phyloP scores from a whole-genome alignment of 2,113 vertebrate genomes.

The Melanerpes formicivorus region DNA sequence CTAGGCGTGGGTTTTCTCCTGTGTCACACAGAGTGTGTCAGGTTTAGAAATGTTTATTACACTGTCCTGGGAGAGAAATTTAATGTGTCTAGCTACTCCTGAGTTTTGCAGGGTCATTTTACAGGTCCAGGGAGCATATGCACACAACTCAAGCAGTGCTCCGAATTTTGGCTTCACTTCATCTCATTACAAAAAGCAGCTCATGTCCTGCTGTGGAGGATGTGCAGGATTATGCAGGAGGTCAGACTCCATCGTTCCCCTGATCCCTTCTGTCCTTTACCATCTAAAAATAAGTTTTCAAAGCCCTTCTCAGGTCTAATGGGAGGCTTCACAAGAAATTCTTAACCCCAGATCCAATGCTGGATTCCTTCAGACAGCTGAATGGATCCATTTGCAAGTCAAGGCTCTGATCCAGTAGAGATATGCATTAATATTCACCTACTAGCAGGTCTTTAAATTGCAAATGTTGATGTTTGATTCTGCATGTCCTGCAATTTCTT shows the following conservation, averaged over 20 bases:
- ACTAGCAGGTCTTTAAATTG: not conserved
- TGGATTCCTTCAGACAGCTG: not conserved
- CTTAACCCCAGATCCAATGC: not conserved
- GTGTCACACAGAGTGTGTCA: not conserved
- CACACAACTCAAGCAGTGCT: not conserved
- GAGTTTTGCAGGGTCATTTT: not conserved
- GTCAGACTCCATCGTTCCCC: conserved; percentile 39
- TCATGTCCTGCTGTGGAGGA: conserved; percentile 52
- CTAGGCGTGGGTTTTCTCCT: not conserved
- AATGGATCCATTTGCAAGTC: not conserved
- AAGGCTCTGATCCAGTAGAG: not conserved
- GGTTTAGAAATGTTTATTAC: not conserved
- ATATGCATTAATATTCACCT: not conserved
- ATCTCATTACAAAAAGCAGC: conserved; percentile 62
- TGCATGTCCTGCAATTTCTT: not conserved
- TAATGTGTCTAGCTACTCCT: not conserved
- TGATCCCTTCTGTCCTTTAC: conserved; percentile 47
- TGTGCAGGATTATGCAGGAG: conserved; percentile 48
- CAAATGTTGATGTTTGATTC: not conserved
- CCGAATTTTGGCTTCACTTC: conserved; percentile 53
- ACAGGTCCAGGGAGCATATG: not conserved
- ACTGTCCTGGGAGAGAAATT: not conserved
- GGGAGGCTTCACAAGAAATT: conserved; percentile 15
- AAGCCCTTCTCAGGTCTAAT: conserved; percentile 27
- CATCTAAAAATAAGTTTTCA: conserved; percentile 58